phyloP scores from a whole-genome alignment of 2,888 invertebrate genomes.

The Balanococcus diminutus region DNA sequence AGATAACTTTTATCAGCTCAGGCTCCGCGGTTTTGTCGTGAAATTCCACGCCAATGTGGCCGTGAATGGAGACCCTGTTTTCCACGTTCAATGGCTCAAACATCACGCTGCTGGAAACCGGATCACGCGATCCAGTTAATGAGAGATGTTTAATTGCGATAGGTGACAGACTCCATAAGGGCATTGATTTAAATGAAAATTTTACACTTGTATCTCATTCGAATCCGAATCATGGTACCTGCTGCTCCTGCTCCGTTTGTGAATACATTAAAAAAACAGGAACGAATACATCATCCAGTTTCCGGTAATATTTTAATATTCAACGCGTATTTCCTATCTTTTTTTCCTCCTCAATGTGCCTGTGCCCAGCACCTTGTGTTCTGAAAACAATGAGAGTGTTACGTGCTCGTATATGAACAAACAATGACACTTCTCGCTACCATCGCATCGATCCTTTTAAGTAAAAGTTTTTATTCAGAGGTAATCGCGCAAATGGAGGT shows the following conservation, averaged over 20 bases:
- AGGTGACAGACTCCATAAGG: background rate
- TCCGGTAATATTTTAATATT: conserved; percentile 41
- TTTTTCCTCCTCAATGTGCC: background rate
- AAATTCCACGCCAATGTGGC: background rate
- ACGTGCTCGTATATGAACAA: background rate
- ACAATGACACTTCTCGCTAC: background rate
- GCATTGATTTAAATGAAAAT: conserved; percentile 18
- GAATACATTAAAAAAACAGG: conserved; percentile 12
- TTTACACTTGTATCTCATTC: background rate
- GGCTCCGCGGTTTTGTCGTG: background rate
- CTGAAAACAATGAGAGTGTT: conserved; percentile 12
- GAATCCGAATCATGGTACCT: background rate
- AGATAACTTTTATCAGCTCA: conserved; percentile 3
- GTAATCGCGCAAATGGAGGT: conserved; percentile 1
- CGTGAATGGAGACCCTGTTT: conserved; percentile 1
- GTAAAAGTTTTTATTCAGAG: conserved; percentile 12
- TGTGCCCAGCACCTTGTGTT: background rate
- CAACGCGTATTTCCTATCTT: conserved; percentile 26
- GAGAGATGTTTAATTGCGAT: background rate
- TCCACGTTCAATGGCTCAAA: background rate
- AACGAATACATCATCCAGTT: conserved; percentile 34
- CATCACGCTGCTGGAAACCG: background rate
- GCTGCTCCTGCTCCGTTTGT: background rate
- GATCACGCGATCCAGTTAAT: conserved; percentile 1
- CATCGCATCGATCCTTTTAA: background rate